A percentile compares a stretch with the other conserved stretches of the same genome.
These are phyloP conservation scores for Microcebus lehilahytsara DNA, from an alignment of 2,113 vertebrate genomes.

Conservation along the genomic window DNA sequence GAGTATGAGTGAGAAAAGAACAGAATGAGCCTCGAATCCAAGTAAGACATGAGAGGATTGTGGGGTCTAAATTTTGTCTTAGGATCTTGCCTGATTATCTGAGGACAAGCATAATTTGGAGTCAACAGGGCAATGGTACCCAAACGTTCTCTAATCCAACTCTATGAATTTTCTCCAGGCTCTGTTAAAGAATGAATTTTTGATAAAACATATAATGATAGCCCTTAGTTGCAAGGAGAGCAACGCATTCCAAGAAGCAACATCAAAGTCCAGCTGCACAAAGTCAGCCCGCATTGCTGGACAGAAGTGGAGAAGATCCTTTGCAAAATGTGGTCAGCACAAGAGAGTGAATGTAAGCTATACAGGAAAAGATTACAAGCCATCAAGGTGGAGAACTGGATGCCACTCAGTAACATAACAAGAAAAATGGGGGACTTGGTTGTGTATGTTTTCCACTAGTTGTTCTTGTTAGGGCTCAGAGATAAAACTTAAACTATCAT, in stretches of 20 bases:
- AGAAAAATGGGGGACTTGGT: neutral
- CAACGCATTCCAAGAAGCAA: neutral
- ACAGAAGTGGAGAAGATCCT: neutral
- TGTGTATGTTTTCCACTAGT: neutral
- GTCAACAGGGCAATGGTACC: neutral
- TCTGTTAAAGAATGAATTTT: neutral
- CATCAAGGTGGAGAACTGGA: neutral
- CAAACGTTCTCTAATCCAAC: neutral
- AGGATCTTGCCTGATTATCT: neutral
- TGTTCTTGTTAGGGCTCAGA: neutral
- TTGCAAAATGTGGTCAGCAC: neutral
- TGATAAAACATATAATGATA: neutral
- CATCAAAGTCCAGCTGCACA: neutral
- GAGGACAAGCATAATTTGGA: neutral
- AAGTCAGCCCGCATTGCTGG: neutral
- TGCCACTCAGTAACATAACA: accelerated
- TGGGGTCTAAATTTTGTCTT: neutral
- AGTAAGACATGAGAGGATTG: neutral
- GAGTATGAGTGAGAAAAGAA: neutral
- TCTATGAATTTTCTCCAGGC: neutral
- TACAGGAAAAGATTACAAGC: neutral
- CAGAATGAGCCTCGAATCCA: neutral
- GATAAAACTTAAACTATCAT: neutral
- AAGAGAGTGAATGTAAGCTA: neutral
- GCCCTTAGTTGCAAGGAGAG: neutral